phyloP scores from a whole-genome alignment of 2,797 vertebrate species.

The Nannoperca australis region DNA sequence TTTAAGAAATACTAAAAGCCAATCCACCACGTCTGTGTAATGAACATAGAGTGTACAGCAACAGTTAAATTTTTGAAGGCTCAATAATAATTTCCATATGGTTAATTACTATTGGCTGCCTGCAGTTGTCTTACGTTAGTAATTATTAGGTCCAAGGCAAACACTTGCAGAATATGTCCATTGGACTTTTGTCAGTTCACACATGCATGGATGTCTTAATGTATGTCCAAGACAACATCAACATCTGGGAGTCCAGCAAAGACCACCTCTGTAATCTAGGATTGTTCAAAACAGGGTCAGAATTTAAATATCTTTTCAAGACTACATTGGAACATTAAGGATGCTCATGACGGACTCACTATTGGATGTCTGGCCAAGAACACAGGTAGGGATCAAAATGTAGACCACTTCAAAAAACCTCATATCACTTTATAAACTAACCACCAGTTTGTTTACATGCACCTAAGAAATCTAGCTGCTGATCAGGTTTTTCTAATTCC shows the following conservation, averaged over 20 bases:
- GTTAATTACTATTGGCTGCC: not conserved
- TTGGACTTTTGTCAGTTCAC: not conserved
- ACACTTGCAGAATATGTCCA: not conserved
- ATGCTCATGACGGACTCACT: not conserved
- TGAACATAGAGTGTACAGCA: not conserved
- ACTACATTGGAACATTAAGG: not conserved
- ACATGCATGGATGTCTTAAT: not conserved
- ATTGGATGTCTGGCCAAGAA: not conserved
- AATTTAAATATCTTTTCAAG: not conserved
- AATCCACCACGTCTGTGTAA: not conserved
- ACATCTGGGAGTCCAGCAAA: not conserved
- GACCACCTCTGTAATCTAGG: not conserved
- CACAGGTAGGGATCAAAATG: not conserved
- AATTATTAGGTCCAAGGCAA: not conserved
- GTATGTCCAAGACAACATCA: not conserved
- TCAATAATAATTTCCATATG: not conserved
- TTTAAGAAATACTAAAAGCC: not conserved
- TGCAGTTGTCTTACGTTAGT: not conserved
- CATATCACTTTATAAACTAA: not conserved
- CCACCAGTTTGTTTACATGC: not conserved
- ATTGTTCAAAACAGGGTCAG: too few species aligned
- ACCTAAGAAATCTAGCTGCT: not conserved
- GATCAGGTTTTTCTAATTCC: not conserved
- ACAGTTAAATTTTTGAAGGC: not conserved
- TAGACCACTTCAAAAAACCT: not conserved